phyloP scores from a whole-genome alignment of 1,140 invertebrate species.

The Frieseomelitta varia region DNA sequence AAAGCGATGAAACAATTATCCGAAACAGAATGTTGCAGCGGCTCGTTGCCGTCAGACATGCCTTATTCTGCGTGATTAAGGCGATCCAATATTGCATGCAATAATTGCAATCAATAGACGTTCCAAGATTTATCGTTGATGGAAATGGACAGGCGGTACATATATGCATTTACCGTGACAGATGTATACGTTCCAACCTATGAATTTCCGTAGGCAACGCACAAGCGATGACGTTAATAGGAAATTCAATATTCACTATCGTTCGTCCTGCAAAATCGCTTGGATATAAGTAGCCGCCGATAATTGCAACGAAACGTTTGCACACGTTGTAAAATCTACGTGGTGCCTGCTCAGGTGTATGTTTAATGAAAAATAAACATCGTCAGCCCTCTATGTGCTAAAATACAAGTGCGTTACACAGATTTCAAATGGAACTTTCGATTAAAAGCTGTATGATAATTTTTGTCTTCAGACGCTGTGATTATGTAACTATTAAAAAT shows the following conservation, averaged over 20 bases:
- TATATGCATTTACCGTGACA: conserved; percentile 45
- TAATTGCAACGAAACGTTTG: not conserved
- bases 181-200: conserved; percentile 44
- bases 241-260: conserved; percentile 47
- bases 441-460: not conserved
- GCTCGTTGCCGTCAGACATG: not conserved
- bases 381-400: not conserved
- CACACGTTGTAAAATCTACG: not conserved
- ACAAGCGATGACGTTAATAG: conserved; percentile 44
- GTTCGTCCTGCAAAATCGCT: conserved; percentile 14
- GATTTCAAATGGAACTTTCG: not conserved
- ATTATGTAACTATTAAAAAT: not conserved
- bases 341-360: not conserved
- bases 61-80: conserved; percentile 42
- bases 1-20: not conserved
- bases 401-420: not conserved
- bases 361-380: not conserved
- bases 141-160: conserved; percentile 39
- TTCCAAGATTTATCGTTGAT: conserved; percentile 49
- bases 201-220: conserved; percentile 42
- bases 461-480: not conserved
- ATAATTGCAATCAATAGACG: conserved; percentile 54
- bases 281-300: not conserved
- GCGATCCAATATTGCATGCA: conserved; percentile 47
- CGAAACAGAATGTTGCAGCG: not conserved